phyloP scores from a whole-genome alignment of 1,140 invertebrate genomes.

The Monochamus saltuarius region DNA sequence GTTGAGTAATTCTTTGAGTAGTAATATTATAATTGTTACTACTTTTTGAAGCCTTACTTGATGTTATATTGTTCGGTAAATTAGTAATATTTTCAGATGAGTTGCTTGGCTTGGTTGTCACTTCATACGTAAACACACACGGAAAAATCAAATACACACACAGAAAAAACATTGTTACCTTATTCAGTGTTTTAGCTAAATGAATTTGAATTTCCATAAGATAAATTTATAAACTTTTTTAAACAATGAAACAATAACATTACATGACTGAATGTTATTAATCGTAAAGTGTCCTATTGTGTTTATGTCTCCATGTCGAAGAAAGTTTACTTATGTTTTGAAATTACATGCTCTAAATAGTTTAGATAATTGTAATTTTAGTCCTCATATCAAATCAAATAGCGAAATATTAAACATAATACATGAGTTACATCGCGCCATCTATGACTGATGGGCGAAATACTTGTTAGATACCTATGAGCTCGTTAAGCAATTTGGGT shows the following conservation, averaged over 20 bases:
- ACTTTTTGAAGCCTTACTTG: not conserved
- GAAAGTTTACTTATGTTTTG: slow-evolving; percentile 12
- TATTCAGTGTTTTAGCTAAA: not conserved
- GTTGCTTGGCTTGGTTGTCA: not conserved
- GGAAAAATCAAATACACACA: slow-evolving; percentile 7
- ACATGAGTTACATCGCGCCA: too few relatives aligned
- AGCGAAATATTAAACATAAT: too few relatives aligned
- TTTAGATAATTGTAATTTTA: too few relatives aligned
- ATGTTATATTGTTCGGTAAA: not conserved
- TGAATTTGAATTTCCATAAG: not conserved
- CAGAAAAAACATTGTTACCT: slow-evolving; percentile 4
- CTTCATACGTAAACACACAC: slow-evolving; percentile 1
- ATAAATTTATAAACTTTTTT: slow-evolving; percentile 12
- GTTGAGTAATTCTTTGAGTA: slow-evolving; percentile 5
- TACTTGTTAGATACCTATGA: too few relatives aligned
- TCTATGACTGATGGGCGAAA: too few relatives aligned
- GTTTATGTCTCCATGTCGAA: slow-evolving; percentile 9
- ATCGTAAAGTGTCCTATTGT: slow-evolving; percentile 8
- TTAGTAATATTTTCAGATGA: not conserved
- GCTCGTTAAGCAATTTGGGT: too few relatives aligned
- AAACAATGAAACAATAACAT: slow-evolving; percentile 15
- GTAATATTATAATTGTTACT: not conserved
- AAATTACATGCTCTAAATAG: slow-evolving; percentile 17
- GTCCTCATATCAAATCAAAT: too few relatives aligned
- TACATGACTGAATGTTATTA: slow-evolving; percentile 5